Conservation (phyloP, 2,113 vertebrate genomes). For the Eubucco bourcierii region DNA sequence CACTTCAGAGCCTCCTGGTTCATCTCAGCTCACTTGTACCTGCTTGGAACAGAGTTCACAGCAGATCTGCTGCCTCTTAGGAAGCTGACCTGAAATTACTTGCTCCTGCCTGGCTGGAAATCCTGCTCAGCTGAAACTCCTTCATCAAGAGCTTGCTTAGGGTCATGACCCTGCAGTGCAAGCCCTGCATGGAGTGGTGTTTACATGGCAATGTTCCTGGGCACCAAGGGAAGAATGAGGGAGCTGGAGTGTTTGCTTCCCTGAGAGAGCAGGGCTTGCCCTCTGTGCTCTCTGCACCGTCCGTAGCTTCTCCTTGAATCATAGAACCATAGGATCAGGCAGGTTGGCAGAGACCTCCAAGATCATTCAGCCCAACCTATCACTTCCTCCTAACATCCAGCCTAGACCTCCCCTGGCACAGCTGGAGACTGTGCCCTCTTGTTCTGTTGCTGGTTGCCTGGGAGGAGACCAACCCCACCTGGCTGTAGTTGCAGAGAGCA, state of each 20-base stretch:
- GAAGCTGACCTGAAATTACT: neutral
- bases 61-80: neutral
- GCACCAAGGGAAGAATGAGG: neutral
- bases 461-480: too few relatives aligned
- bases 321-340: too few relatives aligned
- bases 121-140: neutral
- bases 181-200: rapidly evolving
- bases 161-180: neutral
- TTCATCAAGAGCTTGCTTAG: neutral
- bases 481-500: too few relatives aligned
- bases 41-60: neutral
- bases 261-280: neutral
- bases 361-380: too few relatives aligned
- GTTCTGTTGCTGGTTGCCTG: too few relatives aligned
- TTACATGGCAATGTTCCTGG: neutral
- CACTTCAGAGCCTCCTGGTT: neutral
- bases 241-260: neutral
- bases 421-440: too few relatives aligned
- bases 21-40: too few relatives aligned
- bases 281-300: neutral
- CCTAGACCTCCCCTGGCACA: too few relatives aligned
- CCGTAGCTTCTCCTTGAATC: neutral
- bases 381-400: too few relatives aligned
- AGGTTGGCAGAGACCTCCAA: too few relatives aligned
- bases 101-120: neutral